These are phyloP conservation scores for Bombus consobrinus DNA, from an alignment of 1,140 invertebrate species.

Conservation along the genomic window DNA sequence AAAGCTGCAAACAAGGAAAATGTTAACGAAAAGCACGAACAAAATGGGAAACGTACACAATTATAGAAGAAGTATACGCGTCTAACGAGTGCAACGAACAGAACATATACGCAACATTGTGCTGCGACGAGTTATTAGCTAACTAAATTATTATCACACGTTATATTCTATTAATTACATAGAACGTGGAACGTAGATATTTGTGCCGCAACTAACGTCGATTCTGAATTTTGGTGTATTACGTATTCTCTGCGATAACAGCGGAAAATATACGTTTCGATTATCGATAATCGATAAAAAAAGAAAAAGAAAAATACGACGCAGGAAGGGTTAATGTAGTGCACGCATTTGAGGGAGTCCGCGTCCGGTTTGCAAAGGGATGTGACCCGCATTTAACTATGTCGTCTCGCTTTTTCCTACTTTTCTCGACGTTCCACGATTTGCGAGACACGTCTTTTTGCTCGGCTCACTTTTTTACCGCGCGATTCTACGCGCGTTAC, in stretches of 20 bases:
- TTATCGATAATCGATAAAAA: neutral
- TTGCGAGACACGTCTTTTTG: neutral
- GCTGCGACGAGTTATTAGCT: neutral
- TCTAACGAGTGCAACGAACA: too few species aligned
- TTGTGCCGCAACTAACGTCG: too few species aligned
- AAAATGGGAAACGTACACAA: neutral
- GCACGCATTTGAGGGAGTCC: neutral
- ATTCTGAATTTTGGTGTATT: too few species aligned
- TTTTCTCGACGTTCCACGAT: neutral
- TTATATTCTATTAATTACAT: too few species aligned
- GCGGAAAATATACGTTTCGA: neutral
- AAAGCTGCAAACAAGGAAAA: neutral
- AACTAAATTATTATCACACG: accelerated
- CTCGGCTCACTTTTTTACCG: neutral
- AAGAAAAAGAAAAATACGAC: neutral
- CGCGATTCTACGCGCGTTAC: neutral
- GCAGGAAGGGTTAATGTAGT: too few species aligned
- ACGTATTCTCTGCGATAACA: too few species aligned
- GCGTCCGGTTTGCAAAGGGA: neutral
- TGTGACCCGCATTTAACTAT: too few species aligned
- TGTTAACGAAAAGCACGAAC: accelerated
- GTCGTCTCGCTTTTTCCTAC: neutral
- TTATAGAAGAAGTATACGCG: neutral
- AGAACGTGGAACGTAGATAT: too few species aligned
- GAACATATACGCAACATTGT: too few species aligned